These are phyloP conservation scores for Phymorhynchus buccinoides DNA, from an alignment of 1,140 invertebrate genomes.

Conservation along the genomic window DNA sequence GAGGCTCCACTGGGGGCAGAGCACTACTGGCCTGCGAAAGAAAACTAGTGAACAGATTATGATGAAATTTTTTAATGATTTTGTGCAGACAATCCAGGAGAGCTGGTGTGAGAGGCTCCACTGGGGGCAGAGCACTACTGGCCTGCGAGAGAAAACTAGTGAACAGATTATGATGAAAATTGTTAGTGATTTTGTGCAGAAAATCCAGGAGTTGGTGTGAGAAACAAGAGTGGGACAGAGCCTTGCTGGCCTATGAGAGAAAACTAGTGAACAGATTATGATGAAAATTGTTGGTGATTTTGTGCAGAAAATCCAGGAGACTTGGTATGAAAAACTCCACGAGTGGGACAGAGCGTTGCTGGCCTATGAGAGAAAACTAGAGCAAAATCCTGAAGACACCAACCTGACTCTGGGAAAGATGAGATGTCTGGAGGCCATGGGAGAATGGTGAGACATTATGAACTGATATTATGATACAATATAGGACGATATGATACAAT, in stretches of 20 bases:
- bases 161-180: too few relatives aligned
- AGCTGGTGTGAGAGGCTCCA: conserved; percentile 99
- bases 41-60: too few relatives aligned
- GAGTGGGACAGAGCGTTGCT: conserved; percentile 97
- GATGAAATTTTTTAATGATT: too few relatives aligned
- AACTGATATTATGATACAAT: background rate
- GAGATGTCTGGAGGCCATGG: conserved; percentile 96
- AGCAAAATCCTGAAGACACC: conserved; percentile 77
- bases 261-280: too few relatives aligned
- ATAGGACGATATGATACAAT: background rate
- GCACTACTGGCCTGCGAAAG: conserved; percentile 86
- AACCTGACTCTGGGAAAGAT: conserved; percentile 93
- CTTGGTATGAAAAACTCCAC: conserved; percentile 98
- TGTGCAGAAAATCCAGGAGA: too few relatives aligned
- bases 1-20: conserved; percentile 83
- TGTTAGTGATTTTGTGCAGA: too few relatives aligned
- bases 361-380: conserved; percentile 81
- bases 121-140: conserved; percentile 78
- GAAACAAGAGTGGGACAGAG: conserved; percentile 98
- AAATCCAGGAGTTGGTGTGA: conserved; percentile 99
- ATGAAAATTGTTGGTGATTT: too few relatives aligned
- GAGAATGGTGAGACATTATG: conserved; percentile 90
- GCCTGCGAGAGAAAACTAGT: conserved; percentile 82
- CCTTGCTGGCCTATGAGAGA: conserved; percentile 86
- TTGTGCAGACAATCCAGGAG: conserved; percentile 66